Conservation (phyloP, 1,140 invertebrate species). For the Pogonus chalceus region DNA sequence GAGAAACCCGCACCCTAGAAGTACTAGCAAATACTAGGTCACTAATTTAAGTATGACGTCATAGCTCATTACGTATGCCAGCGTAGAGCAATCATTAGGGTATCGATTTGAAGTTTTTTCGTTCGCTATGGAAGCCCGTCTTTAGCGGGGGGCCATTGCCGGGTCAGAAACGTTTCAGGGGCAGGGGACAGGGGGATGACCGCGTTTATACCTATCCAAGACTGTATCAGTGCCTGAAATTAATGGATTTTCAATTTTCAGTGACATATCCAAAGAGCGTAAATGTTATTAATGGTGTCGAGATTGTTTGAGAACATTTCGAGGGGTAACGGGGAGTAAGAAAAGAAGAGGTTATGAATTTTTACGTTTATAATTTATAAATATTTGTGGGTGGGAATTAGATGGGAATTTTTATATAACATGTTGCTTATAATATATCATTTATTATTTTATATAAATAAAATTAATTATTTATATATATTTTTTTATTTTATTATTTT, state of each 20-base stretch:
- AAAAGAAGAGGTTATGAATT: neutral
- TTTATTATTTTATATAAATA: too few relatives aligned
- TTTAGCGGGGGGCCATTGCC: neutral
- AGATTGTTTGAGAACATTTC: neutral
- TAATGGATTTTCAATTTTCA: constrained; percentile 7
- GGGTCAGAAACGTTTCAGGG: too few relatives aligned
- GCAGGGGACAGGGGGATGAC: neutral
- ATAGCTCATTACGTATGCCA: constrained; percentile 30
- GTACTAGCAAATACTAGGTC: neutral
- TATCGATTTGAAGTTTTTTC: constrained; percentile 30
- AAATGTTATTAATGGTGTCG: constrained; percentile 7
- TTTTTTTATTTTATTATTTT: too few relatives aligned
- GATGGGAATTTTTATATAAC: too few relatives aligned
- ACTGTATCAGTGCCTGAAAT: constrained; percentile 1
- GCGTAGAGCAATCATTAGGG: constrained; percentile 30
- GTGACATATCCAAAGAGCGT: constrained; percentile 5
- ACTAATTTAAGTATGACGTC: constrained; percentile 29
- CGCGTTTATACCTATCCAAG: constrained; percentile 1
- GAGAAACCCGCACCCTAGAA: neutral
- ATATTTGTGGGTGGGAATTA: neutral
- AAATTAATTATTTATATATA: too few relatives aligned
- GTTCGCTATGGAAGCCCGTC: neutral
- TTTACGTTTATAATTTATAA: neutral
- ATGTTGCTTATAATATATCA: too few relatives aligned
- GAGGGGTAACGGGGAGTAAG: neutral